Evolutionary conservation across 2,113 vertebrate species (phyloP), one percentile per base, ranked within the genome.

Genomic region (Junco hyemalis): DNA sequence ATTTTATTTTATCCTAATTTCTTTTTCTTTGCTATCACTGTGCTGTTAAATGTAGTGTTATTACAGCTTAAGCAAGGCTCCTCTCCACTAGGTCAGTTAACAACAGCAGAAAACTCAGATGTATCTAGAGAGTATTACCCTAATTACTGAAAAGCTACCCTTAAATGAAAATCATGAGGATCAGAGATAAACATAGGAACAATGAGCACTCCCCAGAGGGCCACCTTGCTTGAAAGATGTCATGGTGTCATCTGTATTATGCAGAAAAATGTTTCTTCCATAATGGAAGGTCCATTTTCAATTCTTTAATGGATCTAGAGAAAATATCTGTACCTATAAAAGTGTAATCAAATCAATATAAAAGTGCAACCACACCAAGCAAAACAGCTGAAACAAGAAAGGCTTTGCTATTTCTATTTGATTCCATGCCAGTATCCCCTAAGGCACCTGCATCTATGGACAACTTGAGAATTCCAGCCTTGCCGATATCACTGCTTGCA

Each of bases 331-430:
- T 53, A 81, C 53, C 16, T 70, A 22, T 44, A 51, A 74, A 88
- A 77, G 38, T 73, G 6, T 82, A 56, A 72, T 45, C 47, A 81
- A 65, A 48, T 54, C 53, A 83, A 59, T 44, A 24, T 13, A 53
- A 35, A 11, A 8, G 77, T 47, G 44, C 44, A 93, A 38, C 42
- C 47, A 54, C 29, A 89, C 3, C 5, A 47, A 86, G 16, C 22
- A 87, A 85, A 71, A 14, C 18, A 88, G 16, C 21, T 72, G 14
- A 90, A 80, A 48, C 6, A 68, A 63, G n/a, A 51, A 74, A 56
- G 16, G 35, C 14, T 79, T 61, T 44, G 17, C 78, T 92, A 59
- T 89, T 96, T 95, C 91, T 96, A 59, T 91, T 96, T 72, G 16
- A n/a, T 44, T 5, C 26, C n/a, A 40, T 70, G 21, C 4, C 31